Conservation (phyloP, 2,797 vertebrate genomes). For the Intellagama lesueurii region DNA sequence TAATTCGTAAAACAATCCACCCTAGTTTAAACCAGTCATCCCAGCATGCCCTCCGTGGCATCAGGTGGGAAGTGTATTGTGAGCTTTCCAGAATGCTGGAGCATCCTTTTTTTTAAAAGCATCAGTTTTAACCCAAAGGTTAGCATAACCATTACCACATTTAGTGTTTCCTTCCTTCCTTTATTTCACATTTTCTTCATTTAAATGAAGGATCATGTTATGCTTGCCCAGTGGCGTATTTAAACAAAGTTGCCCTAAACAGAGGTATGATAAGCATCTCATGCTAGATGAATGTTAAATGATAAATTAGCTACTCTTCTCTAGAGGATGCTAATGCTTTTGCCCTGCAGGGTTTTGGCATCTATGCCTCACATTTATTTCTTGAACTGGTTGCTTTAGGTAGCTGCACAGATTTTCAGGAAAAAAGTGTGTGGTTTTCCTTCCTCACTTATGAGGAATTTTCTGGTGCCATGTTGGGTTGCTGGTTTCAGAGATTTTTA, state of each 20-base stretch:
- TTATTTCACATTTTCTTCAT: conserved; percentile 14
- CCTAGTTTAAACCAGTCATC: background rate
- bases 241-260: conserved; percentile 44
- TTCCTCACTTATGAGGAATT: conserved; percentile 6
- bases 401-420: conserved; percentile 39
- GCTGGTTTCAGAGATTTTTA: background rate
- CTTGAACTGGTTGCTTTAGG: background rate
- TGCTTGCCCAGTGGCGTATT: conserved; percentile 44
- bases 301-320: conserved; percentile 47
- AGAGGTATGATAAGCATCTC: conserved; percentile 56
- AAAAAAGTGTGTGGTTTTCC: background rate
- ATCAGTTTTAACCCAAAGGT: background rate
- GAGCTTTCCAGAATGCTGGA: background rate
- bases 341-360: conserved; percentile 25
- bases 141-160: background rate
- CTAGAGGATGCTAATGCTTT: conserved; percentile 47
- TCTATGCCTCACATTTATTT: conserved; percentile 5
- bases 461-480: background rate
- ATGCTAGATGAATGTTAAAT: conserved; percentile 42
- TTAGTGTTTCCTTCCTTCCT: background rate
- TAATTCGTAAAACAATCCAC: background rate
- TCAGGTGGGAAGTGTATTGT: background rate
- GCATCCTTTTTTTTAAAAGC: conserved; percentile 16
- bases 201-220: conserved; percentile 21
- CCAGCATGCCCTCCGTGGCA: background rate